A percentile compares a stretch with the other conserved stretches of the same genome.
Evolutionary conservation across 2,888 invertebrate species (phyloP).

Genomic region (Xestia xanthographa): DNA sequence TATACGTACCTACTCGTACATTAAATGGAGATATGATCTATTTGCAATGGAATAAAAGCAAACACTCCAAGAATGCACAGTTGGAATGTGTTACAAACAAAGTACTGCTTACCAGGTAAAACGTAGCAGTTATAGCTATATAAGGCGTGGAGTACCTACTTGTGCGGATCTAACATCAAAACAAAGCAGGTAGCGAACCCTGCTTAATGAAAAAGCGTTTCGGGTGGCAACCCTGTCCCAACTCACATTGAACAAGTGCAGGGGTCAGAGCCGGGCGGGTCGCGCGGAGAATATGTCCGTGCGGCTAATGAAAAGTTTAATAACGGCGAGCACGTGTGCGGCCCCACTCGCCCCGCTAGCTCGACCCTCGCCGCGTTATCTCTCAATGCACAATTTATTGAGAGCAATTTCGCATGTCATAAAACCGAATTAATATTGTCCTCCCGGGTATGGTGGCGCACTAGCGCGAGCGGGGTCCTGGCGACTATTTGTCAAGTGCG

Average conservation of each 20-base stretch:
- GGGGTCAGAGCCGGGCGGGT: slow-evolving; percentile 66
- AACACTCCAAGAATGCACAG: slow-evolving; percentile 30
- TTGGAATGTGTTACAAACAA: slow-evolving; percentile 46
- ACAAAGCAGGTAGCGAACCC: slow-evolving; percentile 68
- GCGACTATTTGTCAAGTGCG: slow-evolving; percentile 54
- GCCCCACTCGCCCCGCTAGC: slow-evolving; percentile 41
- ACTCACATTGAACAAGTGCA: slow-evolving; percentile 73
- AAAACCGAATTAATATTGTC: slow-evolving; percentile 87
- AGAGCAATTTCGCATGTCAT: slow-evolving; percentile 90
- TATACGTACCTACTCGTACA: slow-evolving; percentile 1
- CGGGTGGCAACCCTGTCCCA: slow-evolving; percentile 65
- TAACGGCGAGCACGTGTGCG: slow-evolving; percentile 85
- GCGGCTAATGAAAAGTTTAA: slow-evolving; percentile 87
- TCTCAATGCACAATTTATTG: slow-evolving; percentile 86
- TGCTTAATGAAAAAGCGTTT: slow-evolving; percentile 64
- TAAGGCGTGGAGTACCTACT: slow-evolving; percentile 19
- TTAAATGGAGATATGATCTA: slow-evolving; percentile 41
- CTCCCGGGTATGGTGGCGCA: slow-evolving; percentile 14
- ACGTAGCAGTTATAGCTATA: slow-evolving; percentile 16
- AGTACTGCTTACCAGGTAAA: slow-evolving; percentile 13
- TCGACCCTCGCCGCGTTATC: slow-evolving; percentile 62
- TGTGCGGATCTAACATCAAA: slow-evolving; percentile 35
- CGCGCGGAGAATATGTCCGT: slow-evolving; percentile 66
- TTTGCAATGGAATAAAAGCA: slow-evolving; percentile 40
- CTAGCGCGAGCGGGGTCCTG: neutral